A percentile compares a stretch with the other conserved stretches of the same genome.
phyloP scores from a whole-genome alignment of 1,140 invertebrate genomes.

The Coenobita brevimanus region DNA sequence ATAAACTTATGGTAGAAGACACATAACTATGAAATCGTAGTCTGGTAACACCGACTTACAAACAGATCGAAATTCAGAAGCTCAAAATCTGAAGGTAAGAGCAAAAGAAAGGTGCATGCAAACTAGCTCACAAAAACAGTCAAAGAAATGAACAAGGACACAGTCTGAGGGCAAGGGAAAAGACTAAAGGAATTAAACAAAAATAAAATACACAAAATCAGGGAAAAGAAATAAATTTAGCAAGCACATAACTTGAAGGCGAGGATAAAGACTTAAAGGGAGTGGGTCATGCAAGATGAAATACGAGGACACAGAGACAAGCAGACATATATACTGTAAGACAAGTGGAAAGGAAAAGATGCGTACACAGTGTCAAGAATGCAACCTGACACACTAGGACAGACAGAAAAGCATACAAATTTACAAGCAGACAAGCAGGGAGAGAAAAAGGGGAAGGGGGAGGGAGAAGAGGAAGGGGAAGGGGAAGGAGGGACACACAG shows the following conservation, averaged over 20 bases:
- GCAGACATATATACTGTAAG: not conserved
- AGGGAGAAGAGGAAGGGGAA: not conserved
- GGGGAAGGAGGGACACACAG: conserved; percentile 6
- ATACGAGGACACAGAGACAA: not conserved
- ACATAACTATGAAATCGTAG: too few relatives aligned
- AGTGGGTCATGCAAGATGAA: not conserved
- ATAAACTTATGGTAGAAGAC: too few relatives aligned
- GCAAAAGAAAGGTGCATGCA: too few relatives aligned
- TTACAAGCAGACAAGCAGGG: not conserved
- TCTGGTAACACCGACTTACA: too few relatives aligned
- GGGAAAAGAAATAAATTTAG: too few relatives aligned
- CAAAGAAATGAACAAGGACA: not conserved
- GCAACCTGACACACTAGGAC: too few relatives aligned
- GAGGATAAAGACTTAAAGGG: not conserved
- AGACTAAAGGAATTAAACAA: not conserved
- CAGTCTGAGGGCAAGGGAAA: not conserved
- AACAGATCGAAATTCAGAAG: too few relatives aligned
- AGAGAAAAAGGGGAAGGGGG: not conserved
- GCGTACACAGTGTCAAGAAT: not conserved
- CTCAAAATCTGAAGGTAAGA: too few relatives aligned
- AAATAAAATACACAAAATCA: not conserved
- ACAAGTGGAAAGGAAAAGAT: not conserved
- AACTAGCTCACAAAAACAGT: too few relatives aligned
- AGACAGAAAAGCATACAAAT: not conserved
- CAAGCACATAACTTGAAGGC: not conserved